phyloP scores from a whole-genome alignment of 1,140 invertebrate genomes.

The Temnothorax longispinosus region DNA sequence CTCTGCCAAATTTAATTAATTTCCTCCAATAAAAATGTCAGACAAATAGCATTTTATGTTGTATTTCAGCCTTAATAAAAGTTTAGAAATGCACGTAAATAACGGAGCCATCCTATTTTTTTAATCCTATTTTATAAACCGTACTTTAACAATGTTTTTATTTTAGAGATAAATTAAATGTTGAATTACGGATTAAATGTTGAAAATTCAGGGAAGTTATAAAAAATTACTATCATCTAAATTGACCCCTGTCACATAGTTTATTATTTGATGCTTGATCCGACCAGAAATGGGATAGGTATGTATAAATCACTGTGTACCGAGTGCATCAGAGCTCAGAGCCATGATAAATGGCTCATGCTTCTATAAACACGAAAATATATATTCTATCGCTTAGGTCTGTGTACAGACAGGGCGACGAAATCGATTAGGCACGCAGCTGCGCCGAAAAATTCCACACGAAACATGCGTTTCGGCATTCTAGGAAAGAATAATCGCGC shows the following conservation, averaged over 20 bases:
- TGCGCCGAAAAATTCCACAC: conserved; percentile 68
- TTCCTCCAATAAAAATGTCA: background rate
- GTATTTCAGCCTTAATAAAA: background rate
- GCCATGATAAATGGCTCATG: background rate
- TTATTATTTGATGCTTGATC: background rate
- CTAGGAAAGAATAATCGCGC: conserved; percentile 29
- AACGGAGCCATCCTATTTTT: background rate
- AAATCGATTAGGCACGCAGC: conserved; percentile 71
- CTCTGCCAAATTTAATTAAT: background rate
- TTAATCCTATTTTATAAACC: background rate
- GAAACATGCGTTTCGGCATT: conserved; percentile 40
- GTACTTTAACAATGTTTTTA: background rate
- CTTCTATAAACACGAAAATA: conserved; percentile 29
- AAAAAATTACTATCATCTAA: background rate
- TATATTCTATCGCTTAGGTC: conserved; percentile 9
- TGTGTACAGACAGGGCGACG: conserved; percentile 16
- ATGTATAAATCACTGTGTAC: background rate
- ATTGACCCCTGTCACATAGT: background rate
- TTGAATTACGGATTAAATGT: background rate
- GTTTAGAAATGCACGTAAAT: background rate
- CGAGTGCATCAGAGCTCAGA: background rate
- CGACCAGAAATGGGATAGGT: background rate
- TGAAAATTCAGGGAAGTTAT: background rate
- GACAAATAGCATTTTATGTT: background rate
- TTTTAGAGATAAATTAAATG: background rate